These are phyloP conservation scores for Shargacucullia verbasci DNA, from an alignment of 2,888 invertebrate species.

Conservation along the genomic window DNA sequence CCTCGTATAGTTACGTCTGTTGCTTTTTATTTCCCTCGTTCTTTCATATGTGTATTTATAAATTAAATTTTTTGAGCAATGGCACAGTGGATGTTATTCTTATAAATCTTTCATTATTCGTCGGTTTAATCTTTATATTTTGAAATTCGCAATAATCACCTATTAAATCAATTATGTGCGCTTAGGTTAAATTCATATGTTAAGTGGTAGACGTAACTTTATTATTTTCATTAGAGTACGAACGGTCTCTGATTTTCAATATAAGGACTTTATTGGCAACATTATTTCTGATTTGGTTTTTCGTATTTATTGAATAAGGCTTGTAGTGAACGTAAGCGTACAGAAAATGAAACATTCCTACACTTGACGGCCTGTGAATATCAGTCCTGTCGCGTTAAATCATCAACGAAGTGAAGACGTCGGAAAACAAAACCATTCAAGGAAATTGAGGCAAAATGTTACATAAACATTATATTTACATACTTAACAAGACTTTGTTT, in stretches of 20 bases:
- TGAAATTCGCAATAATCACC: too few relatives aligned
- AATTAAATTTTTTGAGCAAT: constrained; percentile 14
- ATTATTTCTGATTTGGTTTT: too few relatives aligned
- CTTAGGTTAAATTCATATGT: too few relatives aligned
- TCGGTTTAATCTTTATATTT: too few relatives aligned
- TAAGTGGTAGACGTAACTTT: too few relatives aligned
- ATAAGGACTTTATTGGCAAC: too few relatives aligned
- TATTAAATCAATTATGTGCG: too few relatives aligned
- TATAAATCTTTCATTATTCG: too few relatives aligned
- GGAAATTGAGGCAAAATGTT: not conserved
- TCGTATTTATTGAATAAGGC: too few relatives aligned
- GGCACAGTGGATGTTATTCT: not conserved
- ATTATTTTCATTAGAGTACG: too few relatives aligned
- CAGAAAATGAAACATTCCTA: constrained; percentile 13
- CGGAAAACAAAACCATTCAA: constrained; percentile 20
- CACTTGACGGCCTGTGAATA: constrained; percentile 14
- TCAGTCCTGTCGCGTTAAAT: constrained; percentile 22
- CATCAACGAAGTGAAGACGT: constrained; percentile 9
- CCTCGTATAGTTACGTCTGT: constrained; percentile 24
- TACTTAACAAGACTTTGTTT: constrained; percentile 9
- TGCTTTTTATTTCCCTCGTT: constrained; percentile 24
- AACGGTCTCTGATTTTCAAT: too few relatives aligned
- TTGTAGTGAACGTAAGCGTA: too few relatives aligned
- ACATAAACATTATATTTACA: constrained; percentile 1
- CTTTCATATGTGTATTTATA: constrained; percentile 29